A percentile compares a stretch with the other conserved stretches of the same genome.
Conservation (phyloP, 2,113 vertebrate species). For the Herpailurus yagouaroundi region DNA sequence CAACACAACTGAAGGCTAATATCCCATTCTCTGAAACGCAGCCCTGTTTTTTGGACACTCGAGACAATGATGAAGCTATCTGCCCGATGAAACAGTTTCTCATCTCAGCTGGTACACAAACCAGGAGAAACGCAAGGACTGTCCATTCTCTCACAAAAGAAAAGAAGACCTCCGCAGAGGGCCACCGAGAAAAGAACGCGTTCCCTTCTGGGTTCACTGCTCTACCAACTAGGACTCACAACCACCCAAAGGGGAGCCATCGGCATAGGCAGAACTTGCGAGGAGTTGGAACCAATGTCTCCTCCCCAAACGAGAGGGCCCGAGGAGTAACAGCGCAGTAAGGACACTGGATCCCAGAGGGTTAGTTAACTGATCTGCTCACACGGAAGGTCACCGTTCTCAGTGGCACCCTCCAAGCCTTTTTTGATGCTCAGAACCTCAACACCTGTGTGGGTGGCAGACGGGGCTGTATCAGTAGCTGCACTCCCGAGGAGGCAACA, state of each 20-base stretch:
- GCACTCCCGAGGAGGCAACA: background rate
- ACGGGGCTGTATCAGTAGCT: background rate
- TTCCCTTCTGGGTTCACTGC: background rate
- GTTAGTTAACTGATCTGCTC: background rate
- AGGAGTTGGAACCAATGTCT: background rate
- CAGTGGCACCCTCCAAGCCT: background rate
- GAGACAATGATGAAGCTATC: background rate
- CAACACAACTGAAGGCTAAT: background rate
- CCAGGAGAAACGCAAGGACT: background rate
- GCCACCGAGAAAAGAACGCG: background rate
- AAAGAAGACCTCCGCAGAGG: background rate
- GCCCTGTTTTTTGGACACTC: background rate
- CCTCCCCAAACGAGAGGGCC: background rate
- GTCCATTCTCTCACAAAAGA: background rate
- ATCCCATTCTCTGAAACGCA: background rate
- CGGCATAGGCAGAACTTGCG: background rate
- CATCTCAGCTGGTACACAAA: background rate
- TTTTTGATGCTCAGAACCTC: background rate
- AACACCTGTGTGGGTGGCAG: background rate
- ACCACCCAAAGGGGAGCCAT: background rate
- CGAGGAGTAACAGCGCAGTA: background rate
- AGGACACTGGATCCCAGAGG: background rate
- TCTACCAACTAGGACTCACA: background rate
- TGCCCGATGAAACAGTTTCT: background rate
- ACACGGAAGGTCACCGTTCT: background rate